These are phyloP conservation scores for Drosophila lacteicornis DNA, from an alignment of 1,140 invertebrate species.

Conservation along the genomic window DNA sequence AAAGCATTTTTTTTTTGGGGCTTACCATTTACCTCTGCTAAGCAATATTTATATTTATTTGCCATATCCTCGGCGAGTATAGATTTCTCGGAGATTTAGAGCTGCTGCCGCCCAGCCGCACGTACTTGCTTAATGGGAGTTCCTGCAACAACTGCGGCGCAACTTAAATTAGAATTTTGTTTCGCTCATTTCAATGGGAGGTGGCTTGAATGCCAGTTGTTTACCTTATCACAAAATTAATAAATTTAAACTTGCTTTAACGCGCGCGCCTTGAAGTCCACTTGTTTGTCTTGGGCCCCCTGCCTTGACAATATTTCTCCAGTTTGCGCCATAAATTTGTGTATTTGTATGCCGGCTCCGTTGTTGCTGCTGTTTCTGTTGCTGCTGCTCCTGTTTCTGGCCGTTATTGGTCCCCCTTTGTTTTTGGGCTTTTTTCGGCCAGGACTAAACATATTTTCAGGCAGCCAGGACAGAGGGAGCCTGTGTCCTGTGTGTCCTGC, in stretches of 20 bases:
- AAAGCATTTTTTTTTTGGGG: not conserved
- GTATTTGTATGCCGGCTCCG: constrained; percentile 66
- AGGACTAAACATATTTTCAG: constrained; percentile 72
- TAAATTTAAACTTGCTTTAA: constrained; percentile 81
- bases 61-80: constrained; percentile 7
- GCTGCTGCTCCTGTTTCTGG: constrained; percentile 38
- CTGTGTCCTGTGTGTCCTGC: constrained; percentile 50
- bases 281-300: constrained; percentile 58
- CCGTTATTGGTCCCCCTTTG: constrained; percentile 49
- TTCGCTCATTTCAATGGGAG: constrained; percentile 21
- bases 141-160: constrained; percentile 55
- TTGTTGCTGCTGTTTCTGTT: constrained; percentile 27
- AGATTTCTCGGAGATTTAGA: constrained; percentile 18
- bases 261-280: constrained; percentile 50
- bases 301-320: constrained; percentile 75
- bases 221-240: constrained; percentile 82
- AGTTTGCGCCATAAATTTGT: constrained; percentile 79
- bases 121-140: constrained; percentile 57
- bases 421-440: constrained; percentile 49
- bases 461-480: constrained; percentile 57
- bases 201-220: constrained; percentile 55
- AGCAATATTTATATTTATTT: not conserved
- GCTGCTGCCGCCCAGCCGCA: not conserved
- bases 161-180: constrained; percentile 77
- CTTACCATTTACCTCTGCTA: not conserved